These are phyloP conservation scores for Glaucomys volans DNA, from an alignment of 2,113 vertebrate species.

Conservation along the genomic window DNA sequence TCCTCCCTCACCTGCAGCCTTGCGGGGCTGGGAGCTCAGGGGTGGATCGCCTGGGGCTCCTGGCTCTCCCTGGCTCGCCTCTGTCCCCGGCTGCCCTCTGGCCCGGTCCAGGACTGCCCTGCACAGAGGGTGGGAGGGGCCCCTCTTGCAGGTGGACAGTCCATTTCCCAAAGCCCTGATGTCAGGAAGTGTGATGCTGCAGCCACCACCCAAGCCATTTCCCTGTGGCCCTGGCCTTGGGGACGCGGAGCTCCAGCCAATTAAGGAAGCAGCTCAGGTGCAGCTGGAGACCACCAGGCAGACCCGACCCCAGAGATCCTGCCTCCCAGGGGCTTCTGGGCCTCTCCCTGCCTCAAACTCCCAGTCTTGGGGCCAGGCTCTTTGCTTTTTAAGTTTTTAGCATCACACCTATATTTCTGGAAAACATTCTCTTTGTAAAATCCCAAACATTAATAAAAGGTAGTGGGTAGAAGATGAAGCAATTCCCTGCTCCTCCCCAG, in stretches of 20 bases:
- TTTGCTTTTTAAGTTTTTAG: neutral
- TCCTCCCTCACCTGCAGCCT: neutral
- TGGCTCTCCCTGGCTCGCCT: neutral
- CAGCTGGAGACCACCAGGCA: neutral
- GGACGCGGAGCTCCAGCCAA: neutral
- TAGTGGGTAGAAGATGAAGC: neutral
- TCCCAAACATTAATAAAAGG: neutral
- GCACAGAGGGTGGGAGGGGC: neutral
- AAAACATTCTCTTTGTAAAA: neutral
- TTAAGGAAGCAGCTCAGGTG: neutral
- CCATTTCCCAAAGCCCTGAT: neutral
- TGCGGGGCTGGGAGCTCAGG: neutral
- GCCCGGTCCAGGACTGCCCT: neutral
- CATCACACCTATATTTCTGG: neutral
- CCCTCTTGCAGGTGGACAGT: neutral
- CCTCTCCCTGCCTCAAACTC: neutral
- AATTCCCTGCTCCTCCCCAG: neutral
- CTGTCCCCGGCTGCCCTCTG: neutral
- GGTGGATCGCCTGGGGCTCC: no score
- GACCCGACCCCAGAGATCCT: neutral
- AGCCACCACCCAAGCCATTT: neutral
- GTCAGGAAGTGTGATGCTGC: neutral
- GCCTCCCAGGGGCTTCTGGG: fast-evolving
- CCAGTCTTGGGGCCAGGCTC: neutral
- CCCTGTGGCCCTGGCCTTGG: neutral